Evolutionary conservation across 2,888 invertebrate species (phyloP).

Genomic region (Hydroisotoma schaefferi): DNA sequence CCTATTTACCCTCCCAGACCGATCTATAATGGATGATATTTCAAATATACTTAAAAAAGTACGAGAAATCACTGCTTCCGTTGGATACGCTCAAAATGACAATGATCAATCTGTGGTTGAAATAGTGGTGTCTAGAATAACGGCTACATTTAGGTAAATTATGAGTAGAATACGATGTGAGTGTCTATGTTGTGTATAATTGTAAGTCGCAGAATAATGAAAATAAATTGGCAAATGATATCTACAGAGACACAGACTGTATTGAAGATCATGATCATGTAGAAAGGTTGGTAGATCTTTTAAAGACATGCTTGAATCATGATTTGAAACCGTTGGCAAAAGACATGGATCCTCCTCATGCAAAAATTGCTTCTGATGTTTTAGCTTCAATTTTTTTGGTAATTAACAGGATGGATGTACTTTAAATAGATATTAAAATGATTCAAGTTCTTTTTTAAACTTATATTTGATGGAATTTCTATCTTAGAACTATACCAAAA

Average conservation of each 20-base stretch:
- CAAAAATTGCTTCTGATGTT: constrained; percentile 92
- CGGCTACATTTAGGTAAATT: constrained; percentile 52
- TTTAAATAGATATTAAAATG: background rate
- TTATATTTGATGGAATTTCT: background rate
- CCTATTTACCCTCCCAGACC: constrained; percentile 81
- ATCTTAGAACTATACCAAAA: constrained; percentile 65
- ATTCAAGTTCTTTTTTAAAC: background rate
- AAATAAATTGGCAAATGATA: constrained; percentile 9
- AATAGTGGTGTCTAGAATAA: constrained; percentile 86
- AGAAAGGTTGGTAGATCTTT: constrained; percentile 72
- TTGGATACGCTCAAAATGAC: constrained; percentile 78
- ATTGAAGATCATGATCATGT: constrained; percentile 85
- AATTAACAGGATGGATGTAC: no score
- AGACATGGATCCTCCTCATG: constrained; percentile 90
- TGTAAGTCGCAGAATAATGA: constrained; percentile 13
- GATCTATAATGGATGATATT: constrained; percentile 77
- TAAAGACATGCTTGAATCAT: constrained; percentile 84
- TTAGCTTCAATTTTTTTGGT: constrained; percentile 92
- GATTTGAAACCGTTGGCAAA: constrained; percentile 73
- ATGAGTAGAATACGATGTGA: no score
- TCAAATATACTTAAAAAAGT: constrained; percentile 64
- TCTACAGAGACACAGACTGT: constrained; percentile 70
- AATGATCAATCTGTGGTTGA: constrained; percentile 93
- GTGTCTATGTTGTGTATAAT: no score
- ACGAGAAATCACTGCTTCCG: constrained; percentile 74